A percentile compares a stretch with the other conserved stretches of the same genome.
phyloP scores from a whole-genome alignment of 2,888 invertebrate species.

The Leptinotarsa tumamoca region DNA sequence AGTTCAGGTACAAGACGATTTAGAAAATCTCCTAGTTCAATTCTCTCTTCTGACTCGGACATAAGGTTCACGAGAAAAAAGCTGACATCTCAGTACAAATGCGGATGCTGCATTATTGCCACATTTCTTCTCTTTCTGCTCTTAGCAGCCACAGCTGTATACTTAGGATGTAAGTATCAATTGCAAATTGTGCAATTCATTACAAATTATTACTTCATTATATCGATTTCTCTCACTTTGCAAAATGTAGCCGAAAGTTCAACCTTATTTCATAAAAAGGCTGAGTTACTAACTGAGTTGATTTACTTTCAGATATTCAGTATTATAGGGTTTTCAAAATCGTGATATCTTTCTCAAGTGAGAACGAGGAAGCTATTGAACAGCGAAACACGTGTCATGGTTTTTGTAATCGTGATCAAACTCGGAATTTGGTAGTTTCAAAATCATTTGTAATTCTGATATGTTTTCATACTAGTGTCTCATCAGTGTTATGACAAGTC shows the following conservation, averaged over 20 bases:
- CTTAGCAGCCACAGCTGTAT: slow-evolving; percentile 75
- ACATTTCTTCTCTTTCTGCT: slow-evolving; percentile 85
- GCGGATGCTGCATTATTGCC: slow-evolving; percentile 88
- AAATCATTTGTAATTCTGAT: too few relatives aligned
- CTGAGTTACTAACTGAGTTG: not conserved
- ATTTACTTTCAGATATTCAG: not conserved
- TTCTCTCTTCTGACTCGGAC: slow-evolving; percentile 88
- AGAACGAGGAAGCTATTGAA: not conserved
- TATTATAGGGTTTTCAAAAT: not conserved
- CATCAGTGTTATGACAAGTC: too few relatives aligned
- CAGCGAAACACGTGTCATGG: too few relatives aligned
- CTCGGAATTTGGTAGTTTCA: too few relatives aligned
- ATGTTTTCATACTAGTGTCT: too few relatives aligned
- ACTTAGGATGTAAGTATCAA: slow-evolving; percentile 74
- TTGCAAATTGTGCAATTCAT: not conserved
- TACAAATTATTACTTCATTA: too few relatives aligned
- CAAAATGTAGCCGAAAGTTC: not conserved
- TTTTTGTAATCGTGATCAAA: too few relatives aligned
- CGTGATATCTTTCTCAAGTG: not conserved
- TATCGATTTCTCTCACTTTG: too few relatives aligned
- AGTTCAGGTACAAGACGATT: slow-evolving; percentile 66
- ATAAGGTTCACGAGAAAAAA: slow-evolving; percentile 89
- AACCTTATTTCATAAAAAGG: not conserved
- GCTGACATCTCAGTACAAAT: slow-evolving; percentile 85
- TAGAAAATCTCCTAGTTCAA: slow-evolving; percentile 79